phyloP scores from a whole-genome alignment of 2,888 invertebrate species.

The Thereva nobilitata region DNA sequence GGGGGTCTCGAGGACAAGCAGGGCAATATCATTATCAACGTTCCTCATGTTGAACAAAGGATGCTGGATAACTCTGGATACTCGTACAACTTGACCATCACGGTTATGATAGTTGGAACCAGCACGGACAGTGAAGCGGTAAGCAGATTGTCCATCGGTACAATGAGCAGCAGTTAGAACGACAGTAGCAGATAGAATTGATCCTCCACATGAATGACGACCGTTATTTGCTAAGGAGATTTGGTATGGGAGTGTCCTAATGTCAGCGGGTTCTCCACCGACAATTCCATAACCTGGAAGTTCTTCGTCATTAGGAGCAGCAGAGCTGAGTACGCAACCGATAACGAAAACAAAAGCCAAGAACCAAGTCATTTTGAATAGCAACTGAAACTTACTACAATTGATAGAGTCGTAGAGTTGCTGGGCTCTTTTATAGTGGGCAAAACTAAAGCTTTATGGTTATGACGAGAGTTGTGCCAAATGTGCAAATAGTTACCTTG shows the following conservation, averaged over 20 bases:
- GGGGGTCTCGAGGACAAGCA: conserved; percentile 58
- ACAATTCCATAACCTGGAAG: conserved; percentile 25
- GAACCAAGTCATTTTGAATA: too few species aligned
- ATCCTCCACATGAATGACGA: conserved; percentile 60
- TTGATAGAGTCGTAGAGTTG: too few species aligned
- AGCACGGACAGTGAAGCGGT: conserved; percentile 53
- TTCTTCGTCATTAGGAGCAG: too few species aligned
- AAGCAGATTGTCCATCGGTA: conserved; percentile 47
- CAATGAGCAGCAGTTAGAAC: conserved; percentile 64
- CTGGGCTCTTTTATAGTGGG: too few species aligned
- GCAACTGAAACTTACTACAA: too few species aligned
- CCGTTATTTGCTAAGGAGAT: conserved; percentile 46
- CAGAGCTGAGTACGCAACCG: too few species aligned
- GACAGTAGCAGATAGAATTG: conserved; percentile 57
- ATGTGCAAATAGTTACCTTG: too few species aligned
- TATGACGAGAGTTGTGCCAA: too few species aligned
- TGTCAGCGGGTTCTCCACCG: conserved; percentile 37
- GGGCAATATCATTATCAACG: conserved; percentile 62
- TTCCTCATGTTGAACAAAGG: conserved; percentile 38
- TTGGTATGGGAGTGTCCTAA: conserved; percentile 37
- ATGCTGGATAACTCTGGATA: not conserved
- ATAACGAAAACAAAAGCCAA: too few species aligned
- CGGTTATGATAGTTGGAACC: conserved; percentile 56
- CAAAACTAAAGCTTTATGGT: too few species aligned
- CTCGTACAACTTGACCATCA: not conserved